Base-by-base conservation (phyloP, 2,888 invertebrate genomes). In the Bunonema sp. region DNA sequence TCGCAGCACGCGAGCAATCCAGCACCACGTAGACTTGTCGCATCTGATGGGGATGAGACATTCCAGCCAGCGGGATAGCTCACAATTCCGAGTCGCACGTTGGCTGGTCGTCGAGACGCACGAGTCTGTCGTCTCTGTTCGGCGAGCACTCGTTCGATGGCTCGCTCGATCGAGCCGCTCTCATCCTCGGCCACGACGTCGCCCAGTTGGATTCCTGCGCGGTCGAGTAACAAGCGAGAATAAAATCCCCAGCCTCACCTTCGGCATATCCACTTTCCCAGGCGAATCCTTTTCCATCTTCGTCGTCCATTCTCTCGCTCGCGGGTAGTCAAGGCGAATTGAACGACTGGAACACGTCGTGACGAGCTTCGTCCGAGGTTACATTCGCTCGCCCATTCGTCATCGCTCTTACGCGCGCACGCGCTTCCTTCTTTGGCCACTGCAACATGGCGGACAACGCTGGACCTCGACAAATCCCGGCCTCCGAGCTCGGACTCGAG, bases 181-280 rank as follows among this genome's bases (percentile, higher is more conserved):
- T 87, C 84, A 74, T 91, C 89, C 75, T 93, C 93, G 71, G 84
- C 82, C 44, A 97, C 82, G 16, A 84, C 87, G 72, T 93, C 91
- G 70, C 74, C 73, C 33, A n/a, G n/a, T n/a, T n/a, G n/a, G n/a
- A n/a, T n/a, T 19, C 2, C 2, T 20, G n/a, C 10, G 21, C 32
- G 33, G n/a, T n/a, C n/a, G n/a, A n/a, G n/a, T n/a, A n/a, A n/a
- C n/a, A n/a, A n/a, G n/a, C n/a, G n/a, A n/a, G n/a, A n/a, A n/a
- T n/a, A n/a, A n/a, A n/a, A n/a, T n/a, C n/a, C n/a, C n/a, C n/a
- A n/a, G n/a, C n/a, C 39, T 37, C 51, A 73, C 73, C 73, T 49
- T 70, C 70, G 43, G 74, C 73, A 55, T 74, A 74, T 54, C 70
- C 73, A n/a, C 69, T 70, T 52, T 74, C 73, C 74, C 74, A 74